phyloP scores from a whole-genome alignment of 1,140 invertebrate species.

The Akabosia matsudoensis region DNA sequence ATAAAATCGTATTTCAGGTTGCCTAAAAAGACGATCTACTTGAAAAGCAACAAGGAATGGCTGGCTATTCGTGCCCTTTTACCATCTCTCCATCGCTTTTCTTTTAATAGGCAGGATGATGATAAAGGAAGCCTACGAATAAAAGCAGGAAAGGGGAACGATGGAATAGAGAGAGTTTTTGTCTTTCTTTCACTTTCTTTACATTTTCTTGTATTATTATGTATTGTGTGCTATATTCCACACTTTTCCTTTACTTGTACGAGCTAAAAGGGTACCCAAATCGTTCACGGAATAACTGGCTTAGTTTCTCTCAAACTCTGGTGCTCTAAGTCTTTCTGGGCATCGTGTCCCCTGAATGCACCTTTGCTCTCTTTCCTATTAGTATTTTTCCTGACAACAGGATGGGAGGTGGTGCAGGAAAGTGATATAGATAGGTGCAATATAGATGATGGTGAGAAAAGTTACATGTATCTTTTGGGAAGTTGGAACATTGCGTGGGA shows the following conservation, averaged over 20 bases:
- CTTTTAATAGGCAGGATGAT: background rate
- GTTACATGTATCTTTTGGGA: too few relatives aligned
- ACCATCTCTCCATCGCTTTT: too few relatives aligned
- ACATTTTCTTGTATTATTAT: background rate
- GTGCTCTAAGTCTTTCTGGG: too few relatives aligned
- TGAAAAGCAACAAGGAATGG: constrained; percentile 7
- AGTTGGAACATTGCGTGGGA: constrained; percentile 20
- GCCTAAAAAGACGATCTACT: background rate
- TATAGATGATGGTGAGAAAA: background rate
- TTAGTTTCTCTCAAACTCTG: background rate
- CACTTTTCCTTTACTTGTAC: too few relatives aligned
- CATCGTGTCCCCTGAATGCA: background rate
- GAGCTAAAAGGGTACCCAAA: too few relatives aligned
- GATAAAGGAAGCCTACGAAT: background rate
- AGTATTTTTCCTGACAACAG: background rate
- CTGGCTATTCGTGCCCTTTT: background rate
- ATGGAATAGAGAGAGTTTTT: background rate
- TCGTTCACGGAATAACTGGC: too few relatives aligned
- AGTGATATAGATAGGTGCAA: background rate
- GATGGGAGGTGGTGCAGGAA: background rate
- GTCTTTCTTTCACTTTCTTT: constrained; percentile 6
- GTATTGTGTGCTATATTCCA: background rate
- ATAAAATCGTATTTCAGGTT: constrained; percentile 19
- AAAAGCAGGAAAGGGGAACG: background rate
- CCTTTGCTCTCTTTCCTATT: constrained; percentile 3